phyloP scores from a whole-genome alignment of 2,113 vertebrate species.

The Chrysochloris asiatica region DNA sequence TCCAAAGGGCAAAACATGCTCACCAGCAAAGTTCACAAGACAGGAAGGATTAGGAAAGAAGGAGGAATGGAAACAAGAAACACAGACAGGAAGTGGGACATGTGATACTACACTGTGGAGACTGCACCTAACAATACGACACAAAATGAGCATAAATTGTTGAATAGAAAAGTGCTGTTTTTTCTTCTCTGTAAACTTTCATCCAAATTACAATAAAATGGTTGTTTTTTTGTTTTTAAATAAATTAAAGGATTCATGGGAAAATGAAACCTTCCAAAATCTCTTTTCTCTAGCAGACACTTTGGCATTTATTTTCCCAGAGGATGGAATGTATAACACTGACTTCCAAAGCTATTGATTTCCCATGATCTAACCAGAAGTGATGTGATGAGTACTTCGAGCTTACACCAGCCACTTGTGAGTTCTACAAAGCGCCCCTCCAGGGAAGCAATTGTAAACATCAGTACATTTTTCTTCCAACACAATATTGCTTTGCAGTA shows the following conservation, averaged over 20 bases:
- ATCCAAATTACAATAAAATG: no score
- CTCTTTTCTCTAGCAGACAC: background rate
- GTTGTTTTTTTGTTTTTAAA: no score
- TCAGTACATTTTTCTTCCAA: constrained; percentile 16
- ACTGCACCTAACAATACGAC: no score
- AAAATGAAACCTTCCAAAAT: background rate
- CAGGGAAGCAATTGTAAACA: constrained; percentile 40
- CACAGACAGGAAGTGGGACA: no score
- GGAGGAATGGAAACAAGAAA: no score
- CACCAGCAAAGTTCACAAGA: no score
- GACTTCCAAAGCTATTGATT: constrained; percentile 38
- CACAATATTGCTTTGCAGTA: constrained; percentile 54
- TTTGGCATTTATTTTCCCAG: background rate
- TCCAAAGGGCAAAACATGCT: no score
- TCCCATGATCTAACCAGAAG: constrained; percentile 33
- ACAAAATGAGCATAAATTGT: no score
- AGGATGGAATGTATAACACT: constrained; percentile 11
- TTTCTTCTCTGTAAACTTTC: no score
- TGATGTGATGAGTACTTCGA: constrained; percentile 1
- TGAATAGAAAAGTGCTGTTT: no score
- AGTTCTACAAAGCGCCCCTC: constrained; percentile 36
- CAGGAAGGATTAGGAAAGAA: no score
- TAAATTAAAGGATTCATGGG: background rate
- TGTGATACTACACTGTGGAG: no score
- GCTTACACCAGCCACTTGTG: constrained; percentile 59